These are phyloP conservation scores for Crocallis elinguaria DNA, from an alignment of 2,888 invertebrate genomes.

Conservation along the genomic window DNA sequence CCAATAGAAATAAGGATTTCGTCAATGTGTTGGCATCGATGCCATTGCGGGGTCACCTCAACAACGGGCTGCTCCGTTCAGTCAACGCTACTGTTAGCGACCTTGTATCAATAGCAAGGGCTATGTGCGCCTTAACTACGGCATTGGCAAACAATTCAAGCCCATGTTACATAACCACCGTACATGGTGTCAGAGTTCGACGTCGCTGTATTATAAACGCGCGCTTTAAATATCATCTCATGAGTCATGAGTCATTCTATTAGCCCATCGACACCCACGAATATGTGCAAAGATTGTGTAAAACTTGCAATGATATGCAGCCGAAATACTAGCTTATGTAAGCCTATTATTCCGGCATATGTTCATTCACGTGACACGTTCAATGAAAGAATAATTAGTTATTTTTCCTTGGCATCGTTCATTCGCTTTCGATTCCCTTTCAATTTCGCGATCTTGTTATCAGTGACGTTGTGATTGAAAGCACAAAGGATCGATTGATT, in stretches of 20 bases:
- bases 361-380: slow-evolving; percentile 29
- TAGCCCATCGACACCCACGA: slow-evolving; percentile 28
- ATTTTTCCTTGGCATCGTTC: slow-evolving; percentile 49
- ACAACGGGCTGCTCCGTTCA: slow-evolving; percentile 52
- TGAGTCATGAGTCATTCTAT: slow-evolving; percentile 16
- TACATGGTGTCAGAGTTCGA: background rate
- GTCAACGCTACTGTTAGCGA: slow-evolving; percentile 43
- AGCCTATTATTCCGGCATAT: slow-evolving; percentile 22
- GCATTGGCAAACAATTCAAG: slow-evolving; percentile 24
- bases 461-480: slow-evolving; percentile 40
- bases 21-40: slow-evolving; percentile 81
- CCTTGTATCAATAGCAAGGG: slow-evolving; percentile 43
- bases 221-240: slow-evolving; percentile 19
- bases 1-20: slow-evolving; percentile 84
- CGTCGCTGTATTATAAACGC: background rate
- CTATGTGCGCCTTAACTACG: slow-evolving; percentile 31
- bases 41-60: slow-evolving; percentile 73
- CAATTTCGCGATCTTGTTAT: slow-evolving; percentile 45
- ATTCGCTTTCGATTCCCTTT: slow-evolving; percentile 55
- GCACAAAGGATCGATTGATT: slow-evolving; percentile 45
- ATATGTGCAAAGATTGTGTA: slow-evolving; percentile 30
- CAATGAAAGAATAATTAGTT: slow-evolving; percentile 49
- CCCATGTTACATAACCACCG: slow-evolving; percentile 4
- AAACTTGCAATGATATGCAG: slow-evolving; percentile 26
- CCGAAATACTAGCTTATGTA: slow-evolving; percentile 28